Conservation (phyloP, 2,888 invertebrate genomes). For the Microctonus hyperodae region DNA sequence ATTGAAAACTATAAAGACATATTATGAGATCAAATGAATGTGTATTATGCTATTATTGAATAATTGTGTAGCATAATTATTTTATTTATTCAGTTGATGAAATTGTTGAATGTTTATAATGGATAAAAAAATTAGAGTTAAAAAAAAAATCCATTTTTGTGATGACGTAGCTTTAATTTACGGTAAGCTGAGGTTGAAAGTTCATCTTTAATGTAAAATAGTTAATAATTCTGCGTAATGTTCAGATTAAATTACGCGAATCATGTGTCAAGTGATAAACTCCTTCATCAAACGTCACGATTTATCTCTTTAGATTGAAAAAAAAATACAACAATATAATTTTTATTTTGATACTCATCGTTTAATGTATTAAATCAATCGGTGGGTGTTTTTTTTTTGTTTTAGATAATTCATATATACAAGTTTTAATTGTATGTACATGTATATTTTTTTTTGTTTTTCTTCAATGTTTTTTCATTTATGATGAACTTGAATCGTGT, state of each 20-base stretch:
- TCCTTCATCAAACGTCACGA: not conserved
- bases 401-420: constrained; percentile 33
- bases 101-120: not conserved
- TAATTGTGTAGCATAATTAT: not conserved
- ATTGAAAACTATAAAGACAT: not conserved
- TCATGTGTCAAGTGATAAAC: not conserved
- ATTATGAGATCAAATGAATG: not conserved
- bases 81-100: not conserved
- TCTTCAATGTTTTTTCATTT: constrained; percentile 32
- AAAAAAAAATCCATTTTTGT: not conserved
- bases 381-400: not conserved
- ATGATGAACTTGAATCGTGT: constrained; percentile 53
- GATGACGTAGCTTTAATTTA: not conserved
- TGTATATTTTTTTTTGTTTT: constrained; percentile 33
- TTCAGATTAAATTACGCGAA: not conserved
- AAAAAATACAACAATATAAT: not conserved
- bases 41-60: not conserved
- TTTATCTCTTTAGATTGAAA: not conserved
- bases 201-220: not conserved
- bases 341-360: constrained; percentile 29
- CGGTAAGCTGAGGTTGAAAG: not conserved
- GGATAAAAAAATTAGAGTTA: not conserved
- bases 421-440: constrained; percentile 28
- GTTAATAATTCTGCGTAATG: not conserved
- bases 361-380: constrained; percentile 44